Percentiles rank a stretch among this genome's conserved stretches.
These are phyloP conservation scores for Brachypodius melanocephalos DNA, from an alignment of 2,113 vertebrate species.

Conservation along the genomic window DNA sequence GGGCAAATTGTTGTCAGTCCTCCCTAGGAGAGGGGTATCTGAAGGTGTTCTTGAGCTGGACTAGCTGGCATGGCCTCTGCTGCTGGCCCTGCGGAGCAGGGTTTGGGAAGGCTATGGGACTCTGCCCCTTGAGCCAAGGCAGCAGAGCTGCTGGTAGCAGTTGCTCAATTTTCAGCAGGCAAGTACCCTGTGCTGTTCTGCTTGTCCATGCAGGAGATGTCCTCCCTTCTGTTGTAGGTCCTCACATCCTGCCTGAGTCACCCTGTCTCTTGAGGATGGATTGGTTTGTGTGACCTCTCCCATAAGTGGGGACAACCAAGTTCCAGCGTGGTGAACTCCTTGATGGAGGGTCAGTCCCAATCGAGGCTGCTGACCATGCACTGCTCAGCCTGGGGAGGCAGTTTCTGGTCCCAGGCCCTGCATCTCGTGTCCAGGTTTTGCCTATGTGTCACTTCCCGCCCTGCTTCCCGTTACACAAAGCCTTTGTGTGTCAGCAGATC, in stretches of 20 bases:
- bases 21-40: neutral
- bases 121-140: neutral
- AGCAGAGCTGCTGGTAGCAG: neutral
- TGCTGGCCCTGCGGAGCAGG: neutral
- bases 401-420: neutral
- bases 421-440: neutral
- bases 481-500: constrained; percentile 7
- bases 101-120: neutral
- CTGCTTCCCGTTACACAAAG: constrained; percentile 4
- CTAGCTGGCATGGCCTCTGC: fast-evolving
- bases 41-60: neutral
- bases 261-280: neutral
- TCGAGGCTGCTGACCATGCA: fast-evolving
- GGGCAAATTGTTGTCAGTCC: neutral
- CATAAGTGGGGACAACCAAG: neutral
- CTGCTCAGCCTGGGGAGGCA: neutral
- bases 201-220: neutral
- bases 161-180: neutral
- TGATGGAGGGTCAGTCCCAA: neutral
- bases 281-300: neutral
- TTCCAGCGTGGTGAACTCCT: neutral
- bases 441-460: neutral
- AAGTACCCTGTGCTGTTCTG: neutral
- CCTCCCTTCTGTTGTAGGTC: neutral
- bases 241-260: neutral